phyloP scores from a whole-genome alignment of 2,888 invertebrate species.

The Perdita meconis region DNA sequence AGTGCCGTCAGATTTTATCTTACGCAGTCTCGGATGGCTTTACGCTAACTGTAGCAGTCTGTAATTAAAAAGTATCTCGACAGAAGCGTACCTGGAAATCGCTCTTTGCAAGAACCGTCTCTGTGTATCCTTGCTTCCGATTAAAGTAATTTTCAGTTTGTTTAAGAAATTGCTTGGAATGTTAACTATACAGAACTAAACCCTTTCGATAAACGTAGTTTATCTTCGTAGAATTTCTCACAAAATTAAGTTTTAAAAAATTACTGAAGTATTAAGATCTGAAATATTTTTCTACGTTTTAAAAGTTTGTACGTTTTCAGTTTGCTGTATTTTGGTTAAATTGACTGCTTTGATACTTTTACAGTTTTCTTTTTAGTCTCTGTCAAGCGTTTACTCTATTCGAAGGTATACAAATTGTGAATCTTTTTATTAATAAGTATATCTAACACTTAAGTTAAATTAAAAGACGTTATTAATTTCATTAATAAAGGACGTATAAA shows the following conservation, averaged over 20 bases:
- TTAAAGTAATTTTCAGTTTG: slow-evolving; percentile 32
- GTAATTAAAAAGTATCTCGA: slow-evolving; percentile 49
- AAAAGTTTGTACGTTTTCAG: too few species aligned
- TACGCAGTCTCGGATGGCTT: slow-evolving; percentile 21
- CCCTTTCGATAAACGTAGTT: too few species aligned
- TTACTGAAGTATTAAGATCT: too few species aligned
- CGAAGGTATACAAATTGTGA: too few species aligned
- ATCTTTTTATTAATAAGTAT: too few species aligned
- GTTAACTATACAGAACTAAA: not conserved
- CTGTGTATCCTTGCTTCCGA: slow-evolving; percentile 18
- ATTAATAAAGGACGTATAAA: not conserved
- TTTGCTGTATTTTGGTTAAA: too few species aligned
- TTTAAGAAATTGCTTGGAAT: not conserved
- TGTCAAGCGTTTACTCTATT: not conserved
- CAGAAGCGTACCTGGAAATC: slow-evolving; percentile 35
- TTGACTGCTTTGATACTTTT: too few species aligned
- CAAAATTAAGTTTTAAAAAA: too few species aligned
- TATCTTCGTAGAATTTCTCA: too few species aligned
- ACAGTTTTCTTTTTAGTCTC: too few species aligned
- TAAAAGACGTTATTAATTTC: not conserved
- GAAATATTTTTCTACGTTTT: too few species aligned
- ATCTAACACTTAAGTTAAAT: too few species aligned
- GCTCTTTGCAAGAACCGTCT: slow-evolving; percentile 4
- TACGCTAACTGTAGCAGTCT: slow-evolving; percentile 31
- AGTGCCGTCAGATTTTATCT: slow-evolving; percentile 45